Percentiles rank a stretch among this genome's conserved stretches.
Evolutionary conservation across 2,888 invertebrate species (phyloP).

Genomic region (Drosophila mercatorum): DNA sequence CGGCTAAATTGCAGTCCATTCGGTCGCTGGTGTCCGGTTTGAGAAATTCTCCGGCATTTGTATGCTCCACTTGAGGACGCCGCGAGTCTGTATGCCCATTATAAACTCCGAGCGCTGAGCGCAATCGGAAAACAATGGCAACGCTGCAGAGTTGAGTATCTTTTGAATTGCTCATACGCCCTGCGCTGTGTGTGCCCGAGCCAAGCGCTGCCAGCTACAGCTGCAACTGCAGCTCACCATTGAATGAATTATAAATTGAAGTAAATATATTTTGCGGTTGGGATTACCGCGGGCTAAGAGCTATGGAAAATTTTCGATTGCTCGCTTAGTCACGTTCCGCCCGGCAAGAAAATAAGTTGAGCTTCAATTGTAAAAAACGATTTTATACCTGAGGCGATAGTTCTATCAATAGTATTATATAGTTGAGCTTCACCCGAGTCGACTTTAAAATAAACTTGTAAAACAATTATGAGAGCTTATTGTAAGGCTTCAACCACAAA

Average conservation of each 20-base stretch:
- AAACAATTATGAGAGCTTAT: conserved; percentile 36
- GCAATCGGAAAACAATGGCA: conserved; percentile 43
- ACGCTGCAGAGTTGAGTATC: conserved; percentile 32
- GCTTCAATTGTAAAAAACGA: conserved; percentile 15
- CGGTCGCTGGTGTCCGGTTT: conserved; percentile 29
- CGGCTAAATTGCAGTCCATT: conserved; percentile 48
- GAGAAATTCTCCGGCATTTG: conserved; percentile 55
- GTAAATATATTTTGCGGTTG: conserved; percentile 60
- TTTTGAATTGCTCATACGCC: conserved; percentile 43
- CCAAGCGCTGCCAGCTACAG: conserved; percentile 17
- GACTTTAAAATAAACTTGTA: conserved; percentile 18
- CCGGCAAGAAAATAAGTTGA: neutral
- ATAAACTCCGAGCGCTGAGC: conserved; percentile 35
- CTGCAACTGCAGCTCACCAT: conserved; percentile 4
- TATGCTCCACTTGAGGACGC: conserved; percentile 44
- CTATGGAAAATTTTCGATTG: conserved; percentile 46
- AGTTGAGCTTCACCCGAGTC: neutral
- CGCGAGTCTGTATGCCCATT: conserved; percentile 45
- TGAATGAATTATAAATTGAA: conserved; percentile 61
- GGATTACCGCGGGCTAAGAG: conserved; percentile 37
- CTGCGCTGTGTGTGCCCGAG: conserved; percentile 12
- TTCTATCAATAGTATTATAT: neutral
- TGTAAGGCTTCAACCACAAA: conserved; percentile 13
- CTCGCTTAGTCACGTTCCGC: conserved; percentile 52
- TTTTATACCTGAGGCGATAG: neutral